Conservation (phyloP, 1,140 invertebrate species). For the Steinernema khuongi region DNA sequence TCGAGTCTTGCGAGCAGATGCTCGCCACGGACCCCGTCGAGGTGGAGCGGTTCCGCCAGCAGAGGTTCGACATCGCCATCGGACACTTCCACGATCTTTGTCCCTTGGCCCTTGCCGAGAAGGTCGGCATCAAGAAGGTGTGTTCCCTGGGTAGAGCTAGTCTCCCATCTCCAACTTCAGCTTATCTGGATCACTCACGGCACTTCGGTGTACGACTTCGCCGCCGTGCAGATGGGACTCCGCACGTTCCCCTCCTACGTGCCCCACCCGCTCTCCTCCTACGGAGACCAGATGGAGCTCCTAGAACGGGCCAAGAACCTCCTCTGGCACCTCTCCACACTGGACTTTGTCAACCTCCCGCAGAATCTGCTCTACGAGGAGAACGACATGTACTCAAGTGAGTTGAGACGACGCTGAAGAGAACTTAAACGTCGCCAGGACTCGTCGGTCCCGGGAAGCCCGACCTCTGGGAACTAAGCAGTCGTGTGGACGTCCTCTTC, state of each 20-base stretch:
- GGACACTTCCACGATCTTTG: slow-evolving; percentile 57
- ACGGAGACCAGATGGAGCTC: slow-evolving; percentile 47
- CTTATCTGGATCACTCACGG: slow-evolving; percentile 57
- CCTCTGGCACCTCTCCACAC: slow-evolving; percentile 51
- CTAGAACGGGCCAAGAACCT: slow-evolving; percentile 44
- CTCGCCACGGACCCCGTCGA: slow-evolving; percentile 25
- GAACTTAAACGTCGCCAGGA: slow-evolving; percentile 25
- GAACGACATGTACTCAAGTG: slow-evolving; percentile 46
- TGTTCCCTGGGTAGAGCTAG: background rate
- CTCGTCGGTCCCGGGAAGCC: background rate
- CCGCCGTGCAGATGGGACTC: slow-evolving; percentile 47
- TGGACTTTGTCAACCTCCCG: slow-evolving; percentile 57
- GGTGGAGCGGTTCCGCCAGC: slow-evolving; percentile 32
- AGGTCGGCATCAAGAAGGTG: slow-evolving; percentile 43
- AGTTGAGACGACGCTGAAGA: background rate
- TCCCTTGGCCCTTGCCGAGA: slow-evolving; percentile 49
- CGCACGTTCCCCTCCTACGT: slow-evolving; percentile 53
- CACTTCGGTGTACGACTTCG: slow-evolving; percentile 57
- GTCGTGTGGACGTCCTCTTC: slow-evolving; percentile 44
- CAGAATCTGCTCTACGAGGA: slow-evolving; percentile 54
- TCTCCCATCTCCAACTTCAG: no score
- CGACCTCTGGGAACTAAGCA: slow-evolving; percentile 52
- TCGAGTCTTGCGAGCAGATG: slow-evolving; percentile 58
- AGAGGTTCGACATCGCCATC: slow-evolving; percentile 54
- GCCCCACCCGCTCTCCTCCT: slow-evolving; percentile 55